Evolutionary conservation across 2,888 invertebrate genomes (phyloP), one percentile per base, ranked within the genome.

Genomic region (Willowsia nigromaculata): DNA sequence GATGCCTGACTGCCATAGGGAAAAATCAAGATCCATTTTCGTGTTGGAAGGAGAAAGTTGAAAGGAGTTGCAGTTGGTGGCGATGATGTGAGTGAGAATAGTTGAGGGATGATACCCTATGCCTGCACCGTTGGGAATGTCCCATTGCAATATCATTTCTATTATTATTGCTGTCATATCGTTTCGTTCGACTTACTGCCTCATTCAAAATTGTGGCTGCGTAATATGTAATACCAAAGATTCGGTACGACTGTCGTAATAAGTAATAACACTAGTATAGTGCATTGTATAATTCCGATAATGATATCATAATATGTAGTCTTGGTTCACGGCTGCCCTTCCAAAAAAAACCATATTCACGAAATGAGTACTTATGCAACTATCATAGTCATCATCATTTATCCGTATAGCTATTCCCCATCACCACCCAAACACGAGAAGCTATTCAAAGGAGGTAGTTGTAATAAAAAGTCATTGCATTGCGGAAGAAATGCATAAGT

Each of bases 131-230:
- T 37, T 18, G 68, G 22, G 40, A 68, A 40, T 40, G 85, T 85
- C 56, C 85, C 62, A 74, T 50, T 47, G 47, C 37, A 80, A 53
- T 86, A 86, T 86, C 81, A 86, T 40, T 71, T 74, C 59, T 86
- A 86, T 74, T 84, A 84, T 80, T 86, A 86, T 86, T 86, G 47
- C 85, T 15, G 81, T 56, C 81, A 81, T 86, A 81, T 53, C 80
- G 68, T 81, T 71, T 27, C 65, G 71, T 81, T 76, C 81, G 81
- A 85, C 80, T 81, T 81, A 43, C 56, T 27, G 53, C 25, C 85
- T 78, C 78, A 40, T 80, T 81, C 50, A 81, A 86, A 59, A 22
- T 56, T 71, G 33, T 53, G 74, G 59, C 68, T 68, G 4, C 22
- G 59, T 27, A 76, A 74, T 65, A 37, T 25, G 47, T 22, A 40